Base-by-base conservation (phyloP, 2,888 invertebrate genomes). In the Drosophila histrio region DNA sequence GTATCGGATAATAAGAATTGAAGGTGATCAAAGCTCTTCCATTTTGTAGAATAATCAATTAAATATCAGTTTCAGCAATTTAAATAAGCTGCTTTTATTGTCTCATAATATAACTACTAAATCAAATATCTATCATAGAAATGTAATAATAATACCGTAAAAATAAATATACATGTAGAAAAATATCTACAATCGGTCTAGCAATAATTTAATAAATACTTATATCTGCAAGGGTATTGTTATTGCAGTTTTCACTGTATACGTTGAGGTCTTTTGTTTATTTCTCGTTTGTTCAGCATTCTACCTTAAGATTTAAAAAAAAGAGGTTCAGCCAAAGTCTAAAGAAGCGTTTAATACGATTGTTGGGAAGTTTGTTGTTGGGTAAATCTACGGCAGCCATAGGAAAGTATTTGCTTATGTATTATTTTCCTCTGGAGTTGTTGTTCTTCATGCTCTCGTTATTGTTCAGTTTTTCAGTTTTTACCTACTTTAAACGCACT, bases 251-350 rank as follows among this genome's bases (percentile, higher is more conserved):
- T 36, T 36, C 17, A 26, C 6, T 32, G 13, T 24, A 11, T 21
- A 21, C 9, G 17, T 9, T 43, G 11, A 22, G 11, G 9, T 13
- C 4, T 32, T 39, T 19, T 17, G 15, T 24, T 30, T 24, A 1
- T 11, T 26, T 30, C 7, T 17, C 2, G 57, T 54, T 47, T 28
- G 41, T 22, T 43, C 19, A 52, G 38, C 50, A 58, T 54, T 63
- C 34, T 46, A 62, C 11, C 17, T 60, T 54, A 49, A 58, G 38
- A 47, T 46, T 34, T 19, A 22, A 59, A 54, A 15, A 47, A 71
- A 63, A 74, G 11, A 80, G 87, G 77, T 88, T 83, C 83, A 83
- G 88, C 88, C 88, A 88, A 87, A 76, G 64, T 78, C 85, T 84
- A 87, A 61, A 58, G 46, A 84, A 84, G 72, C 74, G 50, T 39